These are phyloP conservation scores for Onthophagus sagittarius DNA, from an alignment of 2,888 invertebrate genomes.

Conservation along the genomic window DNA sequence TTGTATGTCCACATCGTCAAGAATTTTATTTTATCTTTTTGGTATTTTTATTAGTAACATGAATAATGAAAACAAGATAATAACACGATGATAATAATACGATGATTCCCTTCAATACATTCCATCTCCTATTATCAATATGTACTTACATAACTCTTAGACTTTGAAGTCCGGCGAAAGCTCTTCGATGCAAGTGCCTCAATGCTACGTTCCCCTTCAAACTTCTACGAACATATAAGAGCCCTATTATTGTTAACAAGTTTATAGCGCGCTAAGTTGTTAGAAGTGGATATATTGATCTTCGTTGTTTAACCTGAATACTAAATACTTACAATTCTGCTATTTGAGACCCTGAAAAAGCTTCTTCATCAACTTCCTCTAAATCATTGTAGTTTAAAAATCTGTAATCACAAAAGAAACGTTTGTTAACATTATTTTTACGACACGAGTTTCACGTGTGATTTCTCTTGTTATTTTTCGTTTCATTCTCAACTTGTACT, in stretches of 20 bases:
- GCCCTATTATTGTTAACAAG: not conserved
- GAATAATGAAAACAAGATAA: too few relatives aligned
- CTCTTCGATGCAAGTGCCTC: constrained; percentile 58
- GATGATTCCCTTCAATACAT: too few relatives aligned
- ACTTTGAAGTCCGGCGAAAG: constrained; percentile 66
- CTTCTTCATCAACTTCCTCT: constrained; percentile 64
- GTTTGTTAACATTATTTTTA: not conserved
- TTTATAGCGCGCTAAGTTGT: not conserved
- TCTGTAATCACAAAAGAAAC: constrained; percentile 49
- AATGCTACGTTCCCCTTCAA: constrained; percentile 69
- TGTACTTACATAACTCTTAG: constrained; percentile 66
- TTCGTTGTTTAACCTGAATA: not conserved
- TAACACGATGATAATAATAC: too few relatives aligned
- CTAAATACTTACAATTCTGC: constrained; percentile 53
- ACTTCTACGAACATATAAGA: constrained; percentile 54
- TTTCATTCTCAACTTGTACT: too few relatives aligned
- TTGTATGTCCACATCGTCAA: too few relatives aligned
- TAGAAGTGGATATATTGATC: not conserved
- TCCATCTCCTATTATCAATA: not conserved
- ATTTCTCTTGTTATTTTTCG: too few relatives aligned
- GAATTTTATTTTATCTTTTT: too few relatives aligned
- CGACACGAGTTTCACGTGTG: too few relatives aligned
- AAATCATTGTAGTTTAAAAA: constrained; percentile 71
- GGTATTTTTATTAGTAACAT: too few relatives aligned
- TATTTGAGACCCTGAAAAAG: constrained; percentile 74